Base-by-base conservation (phyloP, 2,797 vertebrate genomes). In the Molothrus ater region DNA sequence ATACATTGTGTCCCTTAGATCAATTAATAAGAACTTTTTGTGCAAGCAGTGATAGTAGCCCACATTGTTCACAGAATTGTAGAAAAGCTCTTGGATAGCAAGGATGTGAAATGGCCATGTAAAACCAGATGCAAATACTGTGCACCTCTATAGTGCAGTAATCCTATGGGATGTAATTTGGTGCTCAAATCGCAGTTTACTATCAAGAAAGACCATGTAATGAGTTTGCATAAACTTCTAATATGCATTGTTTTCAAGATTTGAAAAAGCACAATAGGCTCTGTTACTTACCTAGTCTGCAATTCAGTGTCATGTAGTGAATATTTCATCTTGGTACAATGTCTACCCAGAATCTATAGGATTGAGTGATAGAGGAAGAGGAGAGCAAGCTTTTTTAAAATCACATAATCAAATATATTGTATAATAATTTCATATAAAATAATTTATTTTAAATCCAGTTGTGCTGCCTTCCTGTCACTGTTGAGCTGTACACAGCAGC, bases 241-340 rank as follows among this genome's bases (percentile, higher is more conserved):
- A 25, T 28, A 7, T 48, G n/a, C 32, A 6, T 31, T 28, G 25
- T 83, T 75, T 60, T 45, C 11, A 24, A 56, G 51, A 53, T 57
- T 6, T 32, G 15, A 24, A 12, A 32, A 64, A 54, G 17, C 4
- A 0, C 11, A 22, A 18, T 24, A 25, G 3, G 5, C 36, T 38
- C 6, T 22, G 69, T 86, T 88, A 28, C 21, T 71, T 53, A 50
- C 42, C 61, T 74, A 3, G 29, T 47, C 5, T 40, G 75, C 5
- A 5, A 0, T 50, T 47, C 51, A 9, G 32, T 31, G 40, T 76
- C 5, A 0, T 9, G 13, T 47, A 25, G 11, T 24, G 43, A 56
- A 28, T 42, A 4, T 80, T 92, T 47, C 1, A 2, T 59, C 25
- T 69, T 66, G 36, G 31, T 89, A 13, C 43, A 10, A 73, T 65